These are phyloP conservation scores for Conus canariensis DNA, from an alignment of 2,888 invertebrate species.

Conservation along the genomic window DNA sequence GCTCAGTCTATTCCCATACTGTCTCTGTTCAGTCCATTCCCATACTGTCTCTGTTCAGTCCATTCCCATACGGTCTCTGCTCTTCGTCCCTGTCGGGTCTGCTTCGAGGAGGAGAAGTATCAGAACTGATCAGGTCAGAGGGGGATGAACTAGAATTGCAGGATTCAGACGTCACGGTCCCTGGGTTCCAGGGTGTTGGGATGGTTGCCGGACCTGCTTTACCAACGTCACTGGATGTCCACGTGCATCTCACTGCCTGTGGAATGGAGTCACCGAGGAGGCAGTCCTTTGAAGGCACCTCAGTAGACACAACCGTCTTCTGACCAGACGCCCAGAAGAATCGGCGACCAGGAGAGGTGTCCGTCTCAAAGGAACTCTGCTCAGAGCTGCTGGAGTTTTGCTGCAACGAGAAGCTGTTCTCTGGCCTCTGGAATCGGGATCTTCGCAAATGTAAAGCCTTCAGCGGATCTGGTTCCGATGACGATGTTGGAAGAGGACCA, in stretches of 20 bases:
- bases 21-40: too few species aligned
- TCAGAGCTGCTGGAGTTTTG: slow-evolving; percentile 28
- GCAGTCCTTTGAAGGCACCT: not conserved
- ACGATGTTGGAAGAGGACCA: not conserved
- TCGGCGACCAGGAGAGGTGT: slow-evolving; percentile 3
- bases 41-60: not conserved
- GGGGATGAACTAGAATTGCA: not conserved
- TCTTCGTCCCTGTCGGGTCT: not conserved
- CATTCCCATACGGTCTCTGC: not conserved
- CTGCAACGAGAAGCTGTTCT: not conserved
- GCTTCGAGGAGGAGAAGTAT: not conserved
- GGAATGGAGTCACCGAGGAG: not conserved
- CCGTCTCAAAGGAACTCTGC: slow-evolving; percentile 17
- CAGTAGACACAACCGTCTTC: slow-evolving; percentile 18
- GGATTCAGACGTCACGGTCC: not conserved
- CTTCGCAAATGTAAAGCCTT: not conserved
- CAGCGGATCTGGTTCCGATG: not conserved
- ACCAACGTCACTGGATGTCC: not conserved
- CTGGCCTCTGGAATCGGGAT: slow-evolving; percentile 15
- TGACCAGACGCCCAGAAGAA: slow-evolving; percentile 2
- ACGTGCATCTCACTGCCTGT: not conserved
- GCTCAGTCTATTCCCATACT: too few species aligned
- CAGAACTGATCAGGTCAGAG: not conserved
- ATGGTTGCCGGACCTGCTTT: not conserved
- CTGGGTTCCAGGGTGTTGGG: not conserved